Evolutionary conservation across 2,113 vertebrate species (phyloP), one percentile per base, ranked within the genome.

Genomic region (Hymenochirus boettgeri): DNA sequence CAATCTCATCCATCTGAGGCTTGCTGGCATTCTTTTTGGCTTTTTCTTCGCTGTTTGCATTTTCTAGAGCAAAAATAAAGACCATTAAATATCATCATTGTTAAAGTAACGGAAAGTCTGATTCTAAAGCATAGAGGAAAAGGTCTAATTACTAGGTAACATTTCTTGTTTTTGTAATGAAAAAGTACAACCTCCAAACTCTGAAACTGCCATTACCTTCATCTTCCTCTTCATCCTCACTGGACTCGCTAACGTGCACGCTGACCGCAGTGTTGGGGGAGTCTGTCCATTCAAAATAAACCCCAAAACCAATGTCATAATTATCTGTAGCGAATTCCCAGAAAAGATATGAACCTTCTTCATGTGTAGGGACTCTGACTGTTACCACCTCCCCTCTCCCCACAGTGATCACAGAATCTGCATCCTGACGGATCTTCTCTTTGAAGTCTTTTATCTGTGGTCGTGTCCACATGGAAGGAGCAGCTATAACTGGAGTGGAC

Each of bases 281-380:
- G 54, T 97, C 95, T 73, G 93, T 98, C 97, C 97, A 99, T 90
- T 99, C 97, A 79, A 99, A 99, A 84, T 94, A 95, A 55, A 99
- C 96, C 66, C 96, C 96, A 81, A 99, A 99, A 75, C 96, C 96
- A 78, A 99, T 90, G 88, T 99, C 96, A 77, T 99, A 99, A 87
- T 88, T 91, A 91, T 99, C 96, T 62, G 94, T 99, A 70, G 96
- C 96, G 82, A 99, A 99, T 81, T 99, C 96, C 96, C 96, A 99
- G 76, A 99, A 99, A 61, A 99, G 92, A 70, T 99, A 98, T 1
- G 96, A 94, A 45, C 96, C 96, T 76, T 99, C 94, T 65, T 98
- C 94, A 1, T 99, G 96, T 11, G 96, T 99, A 70, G 96, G 96
- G 21, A 99, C 96, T 11, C 96, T 86, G 31, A 99, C 95, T 0